Conservation (phyloP, 2,797 vertebrate species). For the Salmo trutta region DNA sequence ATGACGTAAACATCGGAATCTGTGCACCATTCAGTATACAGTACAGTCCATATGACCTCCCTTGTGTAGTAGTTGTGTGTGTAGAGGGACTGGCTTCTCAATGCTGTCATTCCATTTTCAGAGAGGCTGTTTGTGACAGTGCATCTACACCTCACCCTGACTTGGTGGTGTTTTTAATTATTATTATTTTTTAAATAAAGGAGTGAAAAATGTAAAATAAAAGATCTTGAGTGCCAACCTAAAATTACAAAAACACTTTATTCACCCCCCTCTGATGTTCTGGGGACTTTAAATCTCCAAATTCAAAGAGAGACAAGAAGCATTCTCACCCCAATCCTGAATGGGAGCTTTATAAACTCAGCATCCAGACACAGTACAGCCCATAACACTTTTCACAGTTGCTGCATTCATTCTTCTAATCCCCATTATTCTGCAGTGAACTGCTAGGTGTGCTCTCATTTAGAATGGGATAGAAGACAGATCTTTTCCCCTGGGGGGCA, state of each 20-base stretch:
- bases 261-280: slow-evolving; percentile 52
- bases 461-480: slow-evolving; percentile 70
- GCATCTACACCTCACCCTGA: background rate
- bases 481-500: slow-evolving; percentile 56
- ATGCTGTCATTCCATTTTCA: background rate
- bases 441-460: slow-evolving; percentile 73
- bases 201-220: slow-evolving; percentile 38
- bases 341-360: slow-evolving; percentile 58
- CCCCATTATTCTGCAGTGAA: slow-evolving; percentile 73
- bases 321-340: slow-evolving; percentile 45
- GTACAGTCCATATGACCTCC: background rate
- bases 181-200: background rate
- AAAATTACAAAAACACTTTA: slow-evolving; percentile 51
- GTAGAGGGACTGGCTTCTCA: background rate
- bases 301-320: slow-evolving; percentile 56
- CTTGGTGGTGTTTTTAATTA: background rate
- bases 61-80: background rate
- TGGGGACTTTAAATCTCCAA: slow-evolving; percentile 44
- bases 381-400: slow-evolving; percentile 68
- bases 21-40: background rate
- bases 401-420: slow-evolving; percentile 72
- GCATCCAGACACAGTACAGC: slow-evolving; percentile 41
- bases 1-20: background rate
- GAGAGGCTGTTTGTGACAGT: background rate
- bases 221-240: slow-evolving; percentile 17